Evolutionary conservation across 2,113 vertebrate genomes (phyloP).

Genomic region (Orcinus orca): DNA sequence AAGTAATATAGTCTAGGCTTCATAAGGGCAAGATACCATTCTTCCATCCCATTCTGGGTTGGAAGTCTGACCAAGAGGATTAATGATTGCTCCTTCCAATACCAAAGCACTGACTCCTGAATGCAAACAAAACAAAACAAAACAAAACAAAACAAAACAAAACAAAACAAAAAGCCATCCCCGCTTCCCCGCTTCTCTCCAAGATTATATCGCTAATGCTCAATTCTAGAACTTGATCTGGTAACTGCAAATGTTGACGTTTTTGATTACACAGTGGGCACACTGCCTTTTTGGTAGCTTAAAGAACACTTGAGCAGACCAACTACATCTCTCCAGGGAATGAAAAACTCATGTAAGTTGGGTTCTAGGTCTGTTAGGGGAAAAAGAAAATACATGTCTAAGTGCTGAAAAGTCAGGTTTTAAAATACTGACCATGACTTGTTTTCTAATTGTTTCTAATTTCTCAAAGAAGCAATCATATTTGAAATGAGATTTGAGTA

Average conservation of each 20-base stretch:
- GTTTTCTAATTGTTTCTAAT: conserved; percentile 39
- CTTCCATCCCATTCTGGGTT: too few species aligned
- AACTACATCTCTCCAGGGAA: neutral
- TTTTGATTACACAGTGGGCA: neutral
- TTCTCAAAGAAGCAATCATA: conserved; percentile 6
- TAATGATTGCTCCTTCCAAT: neutral
- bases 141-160: neutral
- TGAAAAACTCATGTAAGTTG: neutral
- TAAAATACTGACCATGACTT: neutral
- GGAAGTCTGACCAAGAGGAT: neutral
- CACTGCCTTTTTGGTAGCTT: neutral
- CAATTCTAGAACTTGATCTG: neutral
- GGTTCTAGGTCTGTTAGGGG: neutral
- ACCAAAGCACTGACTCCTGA: neutral
- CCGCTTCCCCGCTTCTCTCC: fast-evolving
- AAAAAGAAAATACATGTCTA: neutral
- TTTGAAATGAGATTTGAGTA: conserved; percentile 48
- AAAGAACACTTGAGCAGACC: neutral
- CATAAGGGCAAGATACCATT: neutral
- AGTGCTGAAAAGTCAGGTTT: neutral
- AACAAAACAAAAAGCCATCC: neutral
- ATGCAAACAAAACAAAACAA: too few species aligned
- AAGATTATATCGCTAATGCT: neutral
- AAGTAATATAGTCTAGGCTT: neutral
- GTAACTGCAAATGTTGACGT: neutral